Evolutionary conservation across 2,888 invertebrate genomes (phyloP).

Genomic region (Zhuqinia jingwanae): DNA sequence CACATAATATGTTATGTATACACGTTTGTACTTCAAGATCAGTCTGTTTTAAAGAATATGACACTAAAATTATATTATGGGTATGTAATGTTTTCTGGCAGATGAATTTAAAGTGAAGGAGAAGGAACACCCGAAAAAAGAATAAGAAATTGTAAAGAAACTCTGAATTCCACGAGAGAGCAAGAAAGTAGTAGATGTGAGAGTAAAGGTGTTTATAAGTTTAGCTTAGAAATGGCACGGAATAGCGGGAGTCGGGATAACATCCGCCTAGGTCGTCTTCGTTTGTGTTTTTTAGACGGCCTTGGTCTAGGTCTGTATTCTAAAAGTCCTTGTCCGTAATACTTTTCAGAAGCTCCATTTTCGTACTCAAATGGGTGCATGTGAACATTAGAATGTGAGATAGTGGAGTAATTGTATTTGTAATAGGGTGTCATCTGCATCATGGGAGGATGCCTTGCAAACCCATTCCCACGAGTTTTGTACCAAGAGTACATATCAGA

Average conservation of each 20-base stretch:
- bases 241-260: background rate
- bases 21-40: conserved; percentile 31
- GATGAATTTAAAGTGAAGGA: too few relatives aligned
- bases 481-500: conserved; percentile 61
- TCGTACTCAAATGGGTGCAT: conserved; percentile 49
- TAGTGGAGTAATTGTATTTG: conserved; percentile 64
- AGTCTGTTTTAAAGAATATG: conserved; percentile 3
- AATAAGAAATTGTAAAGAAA: background rate
- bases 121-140: background rate
- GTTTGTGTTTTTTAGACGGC: background rate
- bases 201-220: too few relatives aligned
- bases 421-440: conserved; percentile 61
- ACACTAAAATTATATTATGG: too few relatives aligned
- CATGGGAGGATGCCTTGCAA: conserved; percentile 46
- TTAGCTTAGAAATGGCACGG: background rate
- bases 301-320: background rate
- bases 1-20: too few relatives aligned
- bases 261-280: background rate
- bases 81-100: too few relatives aligned
- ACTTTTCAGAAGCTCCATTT: conserved; percentile 55
- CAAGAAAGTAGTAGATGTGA: too few relatives aligned
- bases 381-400: conserved; percentile 40
- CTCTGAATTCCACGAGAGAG: too few relatives aligned
- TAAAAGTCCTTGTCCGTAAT: conserved; percentile 25
- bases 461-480: conserved; percentile 58